Evolutionary conservation across 2,797 vertebrate genomes (phyloP).

Genomic region (Anabacerthia variegaticeps): DNA sequence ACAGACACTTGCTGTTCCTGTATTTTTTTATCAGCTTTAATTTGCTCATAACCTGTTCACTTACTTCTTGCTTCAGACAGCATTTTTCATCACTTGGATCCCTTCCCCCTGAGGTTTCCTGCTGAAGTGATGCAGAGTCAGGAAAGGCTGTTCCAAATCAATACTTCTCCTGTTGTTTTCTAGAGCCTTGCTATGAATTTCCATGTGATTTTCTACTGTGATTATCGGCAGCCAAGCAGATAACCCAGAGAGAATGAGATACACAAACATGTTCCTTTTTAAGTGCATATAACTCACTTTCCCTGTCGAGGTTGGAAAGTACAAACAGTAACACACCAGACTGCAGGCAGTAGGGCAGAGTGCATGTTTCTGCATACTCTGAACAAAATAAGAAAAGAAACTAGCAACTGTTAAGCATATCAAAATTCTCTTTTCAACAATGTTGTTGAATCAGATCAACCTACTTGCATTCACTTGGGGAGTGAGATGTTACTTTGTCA

Average conservation of each 20-base stretch:
- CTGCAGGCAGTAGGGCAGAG: background rate
- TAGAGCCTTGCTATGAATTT: background rate
- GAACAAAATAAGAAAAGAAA: background rate
- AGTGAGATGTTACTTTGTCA: background rate
- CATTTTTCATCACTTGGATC: background rate
- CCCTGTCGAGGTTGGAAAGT: background rate
- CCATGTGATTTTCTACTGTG: background rate
- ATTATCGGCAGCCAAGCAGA: background rate
- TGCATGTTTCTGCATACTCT: background rate
- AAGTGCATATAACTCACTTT: background rate
- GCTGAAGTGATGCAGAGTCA: background rate
- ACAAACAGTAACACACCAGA: background rate
- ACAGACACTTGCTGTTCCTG: background rate
- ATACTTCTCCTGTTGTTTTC: background rate
- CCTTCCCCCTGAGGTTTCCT: rapidly evolving
- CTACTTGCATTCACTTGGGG: background rate
- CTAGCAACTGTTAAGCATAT: background rate
- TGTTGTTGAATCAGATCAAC: background rate
- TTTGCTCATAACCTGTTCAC: background rate
- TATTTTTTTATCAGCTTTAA: background rate
- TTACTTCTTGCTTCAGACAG: background rate
- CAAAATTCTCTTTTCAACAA: background rate
- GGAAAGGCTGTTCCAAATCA: background rate
- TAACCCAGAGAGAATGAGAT: background rate
- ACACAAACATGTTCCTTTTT: background rate